Evolutionary conservation across 2,113 vertebrate genomes (phyloP).

Genomic region (Anser brachyrhynchus): DNA sequence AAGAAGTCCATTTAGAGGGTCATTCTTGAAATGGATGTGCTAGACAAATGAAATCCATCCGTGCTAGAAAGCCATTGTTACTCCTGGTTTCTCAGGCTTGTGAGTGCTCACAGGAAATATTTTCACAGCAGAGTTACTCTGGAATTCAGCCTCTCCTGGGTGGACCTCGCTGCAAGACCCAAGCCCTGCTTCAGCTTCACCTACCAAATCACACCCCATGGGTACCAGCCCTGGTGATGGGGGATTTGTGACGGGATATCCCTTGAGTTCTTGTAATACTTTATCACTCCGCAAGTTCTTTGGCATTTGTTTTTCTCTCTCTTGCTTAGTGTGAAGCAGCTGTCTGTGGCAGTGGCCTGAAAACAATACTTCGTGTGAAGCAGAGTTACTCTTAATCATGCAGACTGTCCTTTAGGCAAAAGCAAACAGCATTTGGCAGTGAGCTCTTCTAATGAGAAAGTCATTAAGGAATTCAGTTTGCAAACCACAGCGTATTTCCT

Average conservation of each 20-base stretch:
- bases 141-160: neutral
- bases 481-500: slow-evolving; percentile 34
- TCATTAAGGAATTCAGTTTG: slow-evolving; percentile 54
- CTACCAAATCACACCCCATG: accelerated
- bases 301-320: neutral
- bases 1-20: neutral
- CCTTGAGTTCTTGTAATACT: accelerated
- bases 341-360: slow-evolving; percentile 27
- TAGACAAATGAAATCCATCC: neutral
- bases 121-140: slow-evolving; percentile 24
- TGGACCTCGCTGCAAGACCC: accelerated
- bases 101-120: neutral
- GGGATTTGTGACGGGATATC: neutral
- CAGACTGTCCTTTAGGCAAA: neutral
- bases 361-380: slow-evolving; percentile 5
- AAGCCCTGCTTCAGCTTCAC: neutral
- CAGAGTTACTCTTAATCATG: neutral
- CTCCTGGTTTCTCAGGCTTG: neutral
- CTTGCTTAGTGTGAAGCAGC: neutral
- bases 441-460: slow-evolving; percentile 46
- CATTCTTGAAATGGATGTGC: neutral
- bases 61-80: neutral
- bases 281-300: accelerated
- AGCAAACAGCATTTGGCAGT: slow-evolving; percentile 45
- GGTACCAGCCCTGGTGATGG: neutral